Base-by-base conservation (phyloP, 2,113 vertebrate species). In the Rana temporaria region DNA sequence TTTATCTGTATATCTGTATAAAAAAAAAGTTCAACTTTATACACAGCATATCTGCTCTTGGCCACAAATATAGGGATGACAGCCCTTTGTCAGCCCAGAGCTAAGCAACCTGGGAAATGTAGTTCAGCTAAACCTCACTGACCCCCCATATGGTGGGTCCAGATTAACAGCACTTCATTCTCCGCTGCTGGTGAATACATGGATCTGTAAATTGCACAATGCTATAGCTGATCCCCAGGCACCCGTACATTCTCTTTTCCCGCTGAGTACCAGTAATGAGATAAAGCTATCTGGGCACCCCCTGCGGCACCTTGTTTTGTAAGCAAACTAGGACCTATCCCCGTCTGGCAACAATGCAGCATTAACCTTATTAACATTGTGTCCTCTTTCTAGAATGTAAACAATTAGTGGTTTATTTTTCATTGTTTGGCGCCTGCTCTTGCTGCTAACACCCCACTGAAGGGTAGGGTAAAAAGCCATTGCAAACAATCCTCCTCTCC, bases 251-350 rank as follows among this genome's bases (percentile, higher is more conserved):
- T 86, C 66, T 81, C 66, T 22, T 66, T 69, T 78, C 87, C 86
- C 57, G 86, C 86, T 86, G 88, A 22, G 87, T 52, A 12, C 42
- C 59, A 30, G 76, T 86, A 87, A 90, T 88, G 85, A 89, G 84
- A 86, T 88, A 70, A 16, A 72, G 85, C 83, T 86, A 88, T 84
- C 80, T 72, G 85, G 79, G 72, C 24, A 76, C 82, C 87, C 88
- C 88, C 85, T 34, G 80, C 84, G 0, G 79, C 30, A 30, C n/a
- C 55, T 55, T 59, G 81, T 66, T 78, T 22, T 83, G 84, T 26
- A 42, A 84, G 78, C 60, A 75, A 76, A 79, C 84, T 85, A 79
- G 72, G 68, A 60, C 63, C 69, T 57, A 38, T 24, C 14, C 34
- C 57, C 55, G 55, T 34, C 85, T 59, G 79, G 67, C 22, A 72